Evolutionary conservation across 2,113 vertebrate genomes (phyloP).

Genomic region (Pseudorectes ferrugineus): DNA sequence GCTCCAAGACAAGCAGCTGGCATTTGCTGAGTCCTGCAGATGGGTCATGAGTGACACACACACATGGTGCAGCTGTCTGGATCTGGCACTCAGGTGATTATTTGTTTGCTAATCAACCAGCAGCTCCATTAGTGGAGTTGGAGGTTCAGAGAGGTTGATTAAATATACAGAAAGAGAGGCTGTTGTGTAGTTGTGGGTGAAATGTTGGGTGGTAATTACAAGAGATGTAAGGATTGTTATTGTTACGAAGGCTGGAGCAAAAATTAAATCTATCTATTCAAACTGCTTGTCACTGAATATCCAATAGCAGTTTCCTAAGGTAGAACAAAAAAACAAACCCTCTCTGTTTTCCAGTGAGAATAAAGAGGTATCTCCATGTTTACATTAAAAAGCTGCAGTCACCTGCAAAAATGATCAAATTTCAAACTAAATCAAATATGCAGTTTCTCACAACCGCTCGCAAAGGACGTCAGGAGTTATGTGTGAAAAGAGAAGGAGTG

Average conservation of each 20-base stretch:
- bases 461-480: constrained; percentile 55
- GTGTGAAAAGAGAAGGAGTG: constrained; percentile 42
- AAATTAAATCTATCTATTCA: constrained; percentile 56
- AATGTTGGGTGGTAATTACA: constrained; percentile 14
- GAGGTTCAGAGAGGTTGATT: background rate
- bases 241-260: background rate
- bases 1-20: constrained; percentile 16
- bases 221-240: background rate
- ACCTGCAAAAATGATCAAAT: constrained; percentile 23
- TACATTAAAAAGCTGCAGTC: constrained; percentile 26
- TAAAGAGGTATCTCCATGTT: constrained; percentile 1
- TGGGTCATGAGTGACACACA: background rate
- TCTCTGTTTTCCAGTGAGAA: background rate
- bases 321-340: background rate
- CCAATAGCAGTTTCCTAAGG: constrained; percentile 10
- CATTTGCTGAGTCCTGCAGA: constrained; percentile 4
- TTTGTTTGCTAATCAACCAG: constrained; percentile 24
- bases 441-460: constrained; percentile 27
- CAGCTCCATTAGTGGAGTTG: background rate
- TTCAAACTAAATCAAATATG: constrained; percentile 43
- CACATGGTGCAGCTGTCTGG: background rate
- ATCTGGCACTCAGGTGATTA: constrained; percentile 32
- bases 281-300: constrained; percentile 29
- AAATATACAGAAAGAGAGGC: background rate
- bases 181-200: background rate